Evolutionary conservation across 2,888 invertebrate genomes (phyloP).

Genomic region (Tipula lateralis): DNA sequence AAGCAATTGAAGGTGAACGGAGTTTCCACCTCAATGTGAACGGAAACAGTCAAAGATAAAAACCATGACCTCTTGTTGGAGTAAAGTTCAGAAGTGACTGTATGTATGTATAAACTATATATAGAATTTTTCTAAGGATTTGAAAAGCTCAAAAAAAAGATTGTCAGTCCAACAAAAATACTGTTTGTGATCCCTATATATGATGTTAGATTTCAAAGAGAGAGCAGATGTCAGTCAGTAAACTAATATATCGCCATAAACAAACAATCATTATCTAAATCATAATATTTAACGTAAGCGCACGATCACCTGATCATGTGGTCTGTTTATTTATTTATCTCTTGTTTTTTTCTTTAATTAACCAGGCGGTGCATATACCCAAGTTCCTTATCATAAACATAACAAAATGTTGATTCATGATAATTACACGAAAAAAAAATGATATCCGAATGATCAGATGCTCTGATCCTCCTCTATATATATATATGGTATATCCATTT

Average conservation of each 20-base stretch:
- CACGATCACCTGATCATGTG: conserved; percentile 24
- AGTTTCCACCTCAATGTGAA: no score
- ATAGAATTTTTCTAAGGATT: no score
- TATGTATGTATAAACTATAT: no score
- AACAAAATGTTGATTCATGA: conserved; percentile 19
- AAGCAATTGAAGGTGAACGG: no score
- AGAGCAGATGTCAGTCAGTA: neutral
- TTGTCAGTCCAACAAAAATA: no score
- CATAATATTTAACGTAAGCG: neutral
- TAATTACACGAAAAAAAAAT: neutral
- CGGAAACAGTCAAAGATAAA: no score
- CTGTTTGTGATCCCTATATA: no score
- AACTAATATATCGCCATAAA: neutral
- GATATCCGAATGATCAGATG: neutral
- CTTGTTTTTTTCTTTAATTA: neutral
- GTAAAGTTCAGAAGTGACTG: no score
- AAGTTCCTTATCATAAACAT: conserved; percentile 24
- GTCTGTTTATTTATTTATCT: neutral
- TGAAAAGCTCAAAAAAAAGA: no score
- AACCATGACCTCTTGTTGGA: no score
- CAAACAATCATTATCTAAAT: neutral
- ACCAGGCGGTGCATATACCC: neutral
- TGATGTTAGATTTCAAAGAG: neutral
- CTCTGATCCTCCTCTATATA: neutral
- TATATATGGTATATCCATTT: neutral